phyloP scores from a whole-genome alignment of 2,113 vertebrate species.

The Ceyx margarethae region DNA sequence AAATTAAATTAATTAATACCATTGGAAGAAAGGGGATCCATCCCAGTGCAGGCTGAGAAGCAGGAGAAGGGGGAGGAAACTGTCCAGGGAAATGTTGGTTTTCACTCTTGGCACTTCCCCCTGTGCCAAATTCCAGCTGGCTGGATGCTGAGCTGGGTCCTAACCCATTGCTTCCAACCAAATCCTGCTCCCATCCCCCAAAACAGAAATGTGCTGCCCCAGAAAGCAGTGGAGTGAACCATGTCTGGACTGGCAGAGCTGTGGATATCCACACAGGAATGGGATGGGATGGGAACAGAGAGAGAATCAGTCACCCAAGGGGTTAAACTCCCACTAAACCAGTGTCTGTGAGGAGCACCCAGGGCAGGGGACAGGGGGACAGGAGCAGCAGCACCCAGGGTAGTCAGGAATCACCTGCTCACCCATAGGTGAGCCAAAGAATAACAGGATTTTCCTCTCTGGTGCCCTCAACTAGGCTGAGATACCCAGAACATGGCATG shows the following conservation, averaged over 20 bases:
- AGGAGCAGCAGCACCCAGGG: background rate
- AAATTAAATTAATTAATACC: background rate
- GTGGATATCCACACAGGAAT: background rate
- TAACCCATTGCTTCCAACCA: background rate
- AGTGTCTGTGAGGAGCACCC: background rate
- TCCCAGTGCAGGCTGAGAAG: background rate
- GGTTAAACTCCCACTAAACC: slow-evolving; percentile 9
- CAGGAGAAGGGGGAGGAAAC: background rate
- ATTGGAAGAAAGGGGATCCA: background rate
- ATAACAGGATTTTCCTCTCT: background rate
- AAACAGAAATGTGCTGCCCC: background rate
- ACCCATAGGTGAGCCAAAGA: background rate
- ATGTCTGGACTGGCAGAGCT: background rate
- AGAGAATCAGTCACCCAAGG: slow-evolving; percentile 11
- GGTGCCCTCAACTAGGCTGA: background rate
- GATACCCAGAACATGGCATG: background rate
- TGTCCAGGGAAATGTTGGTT: background rate
- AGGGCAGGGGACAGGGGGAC: background rate
- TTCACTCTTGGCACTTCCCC: background rate
- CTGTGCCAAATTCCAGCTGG: background rate
- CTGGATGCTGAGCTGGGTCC: background rate
- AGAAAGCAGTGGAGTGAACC: background rate
- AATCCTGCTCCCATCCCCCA: background rate
- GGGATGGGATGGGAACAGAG: background rate
- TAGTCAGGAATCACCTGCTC: background rate